A percentile compares a stretch with the other conserved stretches of the same genome.
Evolutionary conservation across 1,140 invertebrate genomes (phyloP).

Genomic region (Carposina sasakii): DNA sequence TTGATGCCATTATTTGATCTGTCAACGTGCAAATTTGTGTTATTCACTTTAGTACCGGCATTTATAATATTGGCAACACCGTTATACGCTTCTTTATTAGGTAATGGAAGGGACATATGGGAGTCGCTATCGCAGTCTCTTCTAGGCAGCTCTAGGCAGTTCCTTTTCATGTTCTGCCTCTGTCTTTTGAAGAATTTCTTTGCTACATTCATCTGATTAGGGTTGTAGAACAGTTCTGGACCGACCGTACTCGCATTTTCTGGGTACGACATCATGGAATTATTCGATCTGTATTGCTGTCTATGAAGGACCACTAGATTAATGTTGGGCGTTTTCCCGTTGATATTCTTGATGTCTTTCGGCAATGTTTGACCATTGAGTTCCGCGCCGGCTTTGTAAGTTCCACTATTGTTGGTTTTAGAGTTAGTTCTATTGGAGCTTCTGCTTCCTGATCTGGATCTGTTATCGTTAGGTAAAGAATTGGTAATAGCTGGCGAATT

Average conservation of each 20-base stretch:
- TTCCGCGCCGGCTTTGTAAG: slow-evolving; percentile 71
- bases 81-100: slow-evolving; percentile 70
- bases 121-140: slow-evolving; percentile 77
- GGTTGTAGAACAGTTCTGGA: slow-evolving; percentile 92
- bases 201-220: slow-evolving; percentile 92
- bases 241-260: slow-evolving; percentile 73
- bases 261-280: slow-evolving; percentile 80
- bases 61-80: slow-evolving; percentile 78
- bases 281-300: slow-evolving; percentile 80
- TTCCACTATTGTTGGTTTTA: slow-evolving; percentile 73
- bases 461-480: slow-evolving; percentile 67
- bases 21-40: slow-evolving; percentile 84
- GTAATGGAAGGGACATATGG: slow-evolving; percentile 71
- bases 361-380: slow-evolving; percentile 64
- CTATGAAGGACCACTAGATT: slow-evolving; percentile 80
- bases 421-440: slow-evolving; percentile 73
- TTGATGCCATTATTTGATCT: slow-evolving; percentile 72
- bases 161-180: slow-evolving; percentile 82
- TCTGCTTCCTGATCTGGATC: slow-evolving; percentile 76
- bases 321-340: slow-evolving; percentile 69
- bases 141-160: slow-evolving; percentile 80
- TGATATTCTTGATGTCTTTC: slow-evolving; percentile 60
- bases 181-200: slow-evolving; percentile 94
- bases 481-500: slow-evolving; percentile 42
- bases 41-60: slow-evolving; percentile 82